A percentile compares a stretch with the other conserved stretches of the same genome.
phyloP scores from a whole-genome alignment of 2,797 vertebrate genomes.

The Emydoidea blandingii region DNA sequence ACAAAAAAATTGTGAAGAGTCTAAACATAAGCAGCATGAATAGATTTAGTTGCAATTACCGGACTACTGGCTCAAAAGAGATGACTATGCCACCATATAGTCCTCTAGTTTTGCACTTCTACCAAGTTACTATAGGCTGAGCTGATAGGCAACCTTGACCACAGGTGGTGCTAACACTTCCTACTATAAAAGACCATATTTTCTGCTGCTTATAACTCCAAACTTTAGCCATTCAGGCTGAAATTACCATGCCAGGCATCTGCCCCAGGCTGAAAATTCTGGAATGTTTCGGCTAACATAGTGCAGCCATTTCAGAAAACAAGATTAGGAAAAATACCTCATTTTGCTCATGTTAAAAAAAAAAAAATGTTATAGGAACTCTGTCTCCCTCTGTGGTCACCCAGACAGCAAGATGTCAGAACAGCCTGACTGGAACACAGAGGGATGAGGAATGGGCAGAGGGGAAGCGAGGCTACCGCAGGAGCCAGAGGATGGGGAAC shows the following conservation, averaged over 20 bases:
- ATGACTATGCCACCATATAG: background rate
- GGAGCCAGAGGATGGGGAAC: background rate
- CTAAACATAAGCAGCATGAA: background rate
- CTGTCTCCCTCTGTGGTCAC: background rate
- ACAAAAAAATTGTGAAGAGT: background rate
- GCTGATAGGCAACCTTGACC: no score
- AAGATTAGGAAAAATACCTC: background rate
- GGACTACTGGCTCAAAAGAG: background rate
- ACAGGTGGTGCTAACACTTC: no score
- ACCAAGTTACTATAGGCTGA: background rate
- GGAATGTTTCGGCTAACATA: background rate
- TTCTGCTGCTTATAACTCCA: background rate
- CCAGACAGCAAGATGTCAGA: background rate
- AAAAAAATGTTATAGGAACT: background rate
- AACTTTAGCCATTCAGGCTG: background rate
- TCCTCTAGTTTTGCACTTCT: background rate
- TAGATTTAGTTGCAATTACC: background rate
- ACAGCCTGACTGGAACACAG: background rate
- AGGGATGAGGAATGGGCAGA: background rate
- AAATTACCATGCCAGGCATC: background rate
- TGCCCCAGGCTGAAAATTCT: background rate
- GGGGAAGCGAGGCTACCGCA: fast-evolving
- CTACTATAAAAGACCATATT: background rate
- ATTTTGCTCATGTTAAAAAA: background rate
- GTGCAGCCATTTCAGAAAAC: background rate